phyloP scores from a whole-genome alignment of 2,113 vertebrate genomes.

The Chaenogobius annularis region DNA sequence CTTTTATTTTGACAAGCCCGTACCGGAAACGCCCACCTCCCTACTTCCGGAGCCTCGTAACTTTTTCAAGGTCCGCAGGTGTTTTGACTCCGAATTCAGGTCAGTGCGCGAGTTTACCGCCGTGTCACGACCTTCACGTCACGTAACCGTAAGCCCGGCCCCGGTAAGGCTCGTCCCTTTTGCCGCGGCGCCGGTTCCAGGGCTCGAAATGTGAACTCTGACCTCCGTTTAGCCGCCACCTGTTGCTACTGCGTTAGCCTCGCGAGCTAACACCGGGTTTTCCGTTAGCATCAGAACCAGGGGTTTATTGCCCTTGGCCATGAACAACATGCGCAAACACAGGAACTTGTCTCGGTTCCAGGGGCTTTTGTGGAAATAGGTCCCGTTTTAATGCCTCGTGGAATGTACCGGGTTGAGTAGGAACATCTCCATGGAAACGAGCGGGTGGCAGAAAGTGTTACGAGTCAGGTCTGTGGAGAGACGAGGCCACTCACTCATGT shows the following conservation, averaged over 20 bases:
- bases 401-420: not conserved
- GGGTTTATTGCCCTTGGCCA: no score
- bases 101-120: not conserved
- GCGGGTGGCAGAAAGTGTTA: not conserved
- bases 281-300: no score
- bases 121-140: not conserved
- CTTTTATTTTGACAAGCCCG: not conserved
- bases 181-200: not conserved
- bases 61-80: not conserved
- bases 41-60: not conserved
- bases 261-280: not conserved
- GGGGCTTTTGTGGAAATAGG: no score
- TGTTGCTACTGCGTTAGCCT: constrained; percentile 8
- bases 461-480: not conserved
- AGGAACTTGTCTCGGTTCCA: no score
- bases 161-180: no score
- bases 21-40: not conserved
- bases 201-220: not conserved
- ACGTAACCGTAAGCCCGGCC: no score
- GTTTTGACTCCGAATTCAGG: not conserved
- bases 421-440: not conserved
- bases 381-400: not conserved
- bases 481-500: not conserved
- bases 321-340: no score
- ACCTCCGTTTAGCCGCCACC: constrained; percentile 7